Evolutionary conservation across 2,113 vertebrate species (phyloP), one percentile per base, ranked within the genome.

Genomic region (Burhinus bistriatus): DNA sequence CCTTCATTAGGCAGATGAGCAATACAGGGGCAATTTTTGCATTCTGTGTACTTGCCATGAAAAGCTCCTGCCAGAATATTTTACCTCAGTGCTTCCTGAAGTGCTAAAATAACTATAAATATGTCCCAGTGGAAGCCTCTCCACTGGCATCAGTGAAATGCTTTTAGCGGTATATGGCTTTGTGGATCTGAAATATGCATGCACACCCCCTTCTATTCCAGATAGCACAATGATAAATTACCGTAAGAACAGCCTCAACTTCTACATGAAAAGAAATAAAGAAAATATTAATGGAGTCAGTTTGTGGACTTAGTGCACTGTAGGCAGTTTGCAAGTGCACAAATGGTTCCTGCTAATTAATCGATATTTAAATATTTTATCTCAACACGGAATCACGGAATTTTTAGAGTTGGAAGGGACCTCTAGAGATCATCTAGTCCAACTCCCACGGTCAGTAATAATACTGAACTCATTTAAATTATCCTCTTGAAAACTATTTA

Each of bases 1-100:
- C 75, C 36, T 55, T 57, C 69, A 23, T 1, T 27, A 42, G 21
- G 47, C 47, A 89, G 22, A 38, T 1, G 2, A 62, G 38, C 0
- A 1, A 42, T 1, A 22, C 9, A n/a, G 14, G 26, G 49, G 32
- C 34, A 65, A 32, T 32, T 47, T 44, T 7, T 89, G 69, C 52
- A 27, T 47, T 49, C 51, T 21, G 7, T 25, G 19, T 38, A 26
- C 57, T 61, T 45, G 25, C n/a, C 58, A 15, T 0, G 6, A 36
- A 65, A 51, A 70, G 27, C 32, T 87, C 49, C 87, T 42, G 78
- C 62, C 54, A 93, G 49, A 59, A 29, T 3, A 15, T 45, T 69
- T 65, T 10, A 54, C 45, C 42, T 68, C 1, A 4, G 42, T 16
- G n/a, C 70, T 51, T 75, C 36, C 59, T 84, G 25, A 73, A 78